These are phyloP conservation scores for Tiliacea aurago DNA, from an alignment of 2,888 invertebrate species.

Conservation along the genomic window DNA sequence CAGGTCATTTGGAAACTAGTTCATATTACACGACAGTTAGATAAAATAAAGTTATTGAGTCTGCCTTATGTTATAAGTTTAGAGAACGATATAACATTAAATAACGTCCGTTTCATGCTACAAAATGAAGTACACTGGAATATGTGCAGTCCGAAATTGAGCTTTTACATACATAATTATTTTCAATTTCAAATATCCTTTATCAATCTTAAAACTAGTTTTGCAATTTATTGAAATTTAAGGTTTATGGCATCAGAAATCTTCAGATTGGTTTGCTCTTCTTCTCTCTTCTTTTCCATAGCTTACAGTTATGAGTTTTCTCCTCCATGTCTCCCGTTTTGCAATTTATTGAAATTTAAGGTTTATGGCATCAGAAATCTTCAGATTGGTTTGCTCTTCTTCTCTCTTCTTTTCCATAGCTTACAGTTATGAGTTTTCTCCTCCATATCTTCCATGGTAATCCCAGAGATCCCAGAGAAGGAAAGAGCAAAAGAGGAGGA, in stretches of 20 bases:
- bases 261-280: neutral
- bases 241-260: neutral
- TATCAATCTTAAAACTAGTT: no score
- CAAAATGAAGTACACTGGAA: neutral
- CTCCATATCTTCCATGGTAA: no score
- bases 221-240: neutral
- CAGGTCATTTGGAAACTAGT: slow-evolving; percentile 21
- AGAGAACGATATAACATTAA: neutral
- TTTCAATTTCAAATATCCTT: no score
- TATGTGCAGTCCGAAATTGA: neutral
- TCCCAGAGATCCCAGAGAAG: neutral
- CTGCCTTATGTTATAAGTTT: neutral
- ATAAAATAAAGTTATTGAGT: neutral
- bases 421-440: neutral
- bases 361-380: no score
- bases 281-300: neutral
- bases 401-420: neutral
- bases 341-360: neutral
- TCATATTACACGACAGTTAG: neutral
- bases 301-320: neutral
- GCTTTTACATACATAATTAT: neutral
- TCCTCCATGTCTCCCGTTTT: neutral
- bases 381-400: neutral
- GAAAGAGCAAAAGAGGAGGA: neutral
- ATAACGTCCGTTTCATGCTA: neutral